Percentiles rank a stretch among this genome's conserved stretches.
Evolutionary conservation across 2,113 vertebrate species (phyloP).

Genomic region (Jacana jacana): DNA sequence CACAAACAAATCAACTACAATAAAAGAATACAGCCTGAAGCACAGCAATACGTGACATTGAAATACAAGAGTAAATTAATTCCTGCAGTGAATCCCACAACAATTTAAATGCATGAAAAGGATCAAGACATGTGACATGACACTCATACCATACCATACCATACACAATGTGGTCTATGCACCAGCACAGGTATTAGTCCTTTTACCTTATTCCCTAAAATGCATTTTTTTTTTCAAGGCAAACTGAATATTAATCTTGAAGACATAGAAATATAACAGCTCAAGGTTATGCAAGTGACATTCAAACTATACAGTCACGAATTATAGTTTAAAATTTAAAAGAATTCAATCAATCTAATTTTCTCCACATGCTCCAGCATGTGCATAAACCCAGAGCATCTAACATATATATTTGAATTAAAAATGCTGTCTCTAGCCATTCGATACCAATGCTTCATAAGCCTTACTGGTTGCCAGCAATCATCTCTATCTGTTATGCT

Average conservation of each 20-base stretch:
- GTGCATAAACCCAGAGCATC: neutral
- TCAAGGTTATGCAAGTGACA: neutral
- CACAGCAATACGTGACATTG: neutral
- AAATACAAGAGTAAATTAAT: neutral
- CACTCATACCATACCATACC: neutral
- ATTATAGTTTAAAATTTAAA: neutral
- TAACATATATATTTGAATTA: neutral
- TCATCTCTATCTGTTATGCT: slow-evolving; percentile 26
- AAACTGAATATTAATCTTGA: neutral
- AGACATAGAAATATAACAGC: neutral
- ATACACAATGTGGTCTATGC: neutral
- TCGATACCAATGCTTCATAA: neutral
- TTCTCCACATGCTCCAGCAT: neutral
- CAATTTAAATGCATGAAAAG: neutral
- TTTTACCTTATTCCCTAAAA: neutral
- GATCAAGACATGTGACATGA: neutral
- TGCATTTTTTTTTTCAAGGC: neutral
- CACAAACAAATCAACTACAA: neutral
- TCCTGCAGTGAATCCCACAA: neutral
- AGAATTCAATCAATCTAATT: neutral
- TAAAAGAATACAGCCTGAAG: neutral
- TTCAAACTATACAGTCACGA: neutral
- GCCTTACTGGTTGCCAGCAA: neutral
- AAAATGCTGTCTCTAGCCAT: neutral
- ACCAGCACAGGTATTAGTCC: neutral